phyloP scores from a whole-genome alignment of 2,113 vertebrate genomes.

The Eolophus roseicapilla region DNA sequence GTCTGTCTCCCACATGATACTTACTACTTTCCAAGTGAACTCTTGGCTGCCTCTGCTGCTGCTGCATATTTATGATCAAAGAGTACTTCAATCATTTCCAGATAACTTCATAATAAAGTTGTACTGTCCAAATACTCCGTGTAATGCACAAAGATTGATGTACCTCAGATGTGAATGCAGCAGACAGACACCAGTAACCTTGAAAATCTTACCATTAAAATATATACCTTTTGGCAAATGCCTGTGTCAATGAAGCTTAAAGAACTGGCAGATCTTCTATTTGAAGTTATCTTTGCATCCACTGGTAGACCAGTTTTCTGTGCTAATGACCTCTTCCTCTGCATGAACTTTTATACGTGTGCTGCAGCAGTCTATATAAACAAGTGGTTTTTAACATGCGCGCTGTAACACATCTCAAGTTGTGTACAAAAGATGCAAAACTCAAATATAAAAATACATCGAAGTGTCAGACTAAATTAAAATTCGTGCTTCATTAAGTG shows the following conservation, averaged over 20 bases:
- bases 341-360: neutral
- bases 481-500: neutral
- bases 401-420: neutral
- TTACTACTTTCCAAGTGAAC: neutral
- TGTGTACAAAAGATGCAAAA: slow-evolving; percentile 1
- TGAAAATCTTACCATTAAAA: neutral
- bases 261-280: neutral
- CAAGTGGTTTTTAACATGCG: neutral
- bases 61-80: neutral
- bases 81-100: neutral
- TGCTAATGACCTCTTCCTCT: neutral
- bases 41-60: neutral
- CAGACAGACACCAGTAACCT: neutral
- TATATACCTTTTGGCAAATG: neutral
- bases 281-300: neutral
- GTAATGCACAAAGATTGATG: neutral
- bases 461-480: slow-evolving; percentile 44
- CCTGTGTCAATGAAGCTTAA: neutral
- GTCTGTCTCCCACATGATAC: neutral
- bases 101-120: neutral
- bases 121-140: neutral
- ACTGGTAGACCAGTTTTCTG: neutral
- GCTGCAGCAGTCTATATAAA: neutral
- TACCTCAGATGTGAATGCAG: neutral
- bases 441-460: slow-evolving; percentile 6